phyloP scores from a whole-genome alignment of 37 sponge, comb jelly and placozoan genomes.

The Chondrilla cf. caribensis region DNA sequence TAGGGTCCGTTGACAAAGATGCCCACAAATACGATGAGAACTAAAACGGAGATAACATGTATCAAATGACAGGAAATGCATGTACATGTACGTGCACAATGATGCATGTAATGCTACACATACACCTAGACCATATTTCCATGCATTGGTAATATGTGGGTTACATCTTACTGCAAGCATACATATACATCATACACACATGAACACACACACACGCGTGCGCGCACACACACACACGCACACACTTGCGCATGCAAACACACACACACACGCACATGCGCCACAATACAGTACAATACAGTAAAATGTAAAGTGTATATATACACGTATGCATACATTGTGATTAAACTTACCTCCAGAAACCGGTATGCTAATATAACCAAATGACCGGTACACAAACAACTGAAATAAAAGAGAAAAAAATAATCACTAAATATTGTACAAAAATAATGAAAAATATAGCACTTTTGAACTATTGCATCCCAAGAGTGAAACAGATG shows the following conservation, averaged over 20 bases:
- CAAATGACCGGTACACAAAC: neutral
- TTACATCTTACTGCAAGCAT: neutral
- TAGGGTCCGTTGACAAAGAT: conserved; percentile 80
- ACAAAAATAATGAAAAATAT: no score
- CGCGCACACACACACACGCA: no score
- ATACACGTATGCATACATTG: neutral
- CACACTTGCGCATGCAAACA: no score
- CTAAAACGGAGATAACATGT: no score
- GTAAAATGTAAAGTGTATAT: no score
- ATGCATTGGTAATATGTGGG: neutral
- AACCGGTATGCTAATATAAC: neutral
- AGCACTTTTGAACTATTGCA: no score
- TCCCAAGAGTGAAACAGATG: no score
- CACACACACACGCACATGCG: no score
- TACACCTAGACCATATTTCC: neutral
- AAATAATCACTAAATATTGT: neutral
- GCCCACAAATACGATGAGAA: conserved; percentile 62
- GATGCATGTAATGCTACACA: neutral
- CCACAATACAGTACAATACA: no score
- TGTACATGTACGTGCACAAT: neutral
- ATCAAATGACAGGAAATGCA: no score
- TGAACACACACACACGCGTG: no score
- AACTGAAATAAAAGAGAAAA: neutral
- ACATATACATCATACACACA: no score
- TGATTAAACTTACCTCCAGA: neutral